A percentile compares a stretch with the other conserved stretches of the same genome.
Evolutionary conservation across 2,888 invertebrate genomes (phyloP).

Genomic region (Phortica okadai): DNA sequence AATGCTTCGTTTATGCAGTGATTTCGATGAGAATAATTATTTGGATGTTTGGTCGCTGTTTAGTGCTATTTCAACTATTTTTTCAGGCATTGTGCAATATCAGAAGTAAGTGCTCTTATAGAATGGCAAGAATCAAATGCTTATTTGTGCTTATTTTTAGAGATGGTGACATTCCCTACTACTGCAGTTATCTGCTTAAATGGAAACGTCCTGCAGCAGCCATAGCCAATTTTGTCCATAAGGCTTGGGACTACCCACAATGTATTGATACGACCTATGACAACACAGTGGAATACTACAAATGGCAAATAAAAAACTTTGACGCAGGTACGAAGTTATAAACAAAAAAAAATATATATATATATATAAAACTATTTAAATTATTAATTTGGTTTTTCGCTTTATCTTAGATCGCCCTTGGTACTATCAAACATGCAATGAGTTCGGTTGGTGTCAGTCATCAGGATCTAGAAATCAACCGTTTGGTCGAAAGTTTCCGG

Average conservation of each 20-base stretch:
- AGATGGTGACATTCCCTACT: conserved; percentile 52
- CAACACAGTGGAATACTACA: conserved; percentile 54
- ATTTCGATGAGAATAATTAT: conserved; percentile 67
- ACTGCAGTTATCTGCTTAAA: conserved; percentile 59
- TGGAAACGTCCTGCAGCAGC: conserved; percentile 63
- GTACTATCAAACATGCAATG: conserved; percentile 91
- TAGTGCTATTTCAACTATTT: conserved; percentile 66
- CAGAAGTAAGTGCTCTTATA: conserved; percentile 59
- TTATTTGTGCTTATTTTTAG: conserved; percentile 44
- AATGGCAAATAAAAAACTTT: conserved; percentile 47
- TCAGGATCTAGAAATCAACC: conserved; percentile 81
- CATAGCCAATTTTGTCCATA: conserved; percentile 60
- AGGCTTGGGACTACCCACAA: conserved; percentile 38
- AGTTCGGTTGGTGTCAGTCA: conserved; percentile 90
- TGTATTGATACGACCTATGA: conserved; percentile 66
- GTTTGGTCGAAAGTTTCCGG: conserved; percentile 75
- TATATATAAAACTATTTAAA: neutral
- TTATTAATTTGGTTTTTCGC: conserved; percentile 16
- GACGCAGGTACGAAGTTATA: conserved; percentile 15
- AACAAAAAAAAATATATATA: too few species aligned
- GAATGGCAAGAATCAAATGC: neutral
- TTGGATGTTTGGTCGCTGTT: conserved; percentile 73
- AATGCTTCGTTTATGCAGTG: conserved; percentile 70
- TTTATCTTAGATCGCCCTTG: conserved; percentile 82
- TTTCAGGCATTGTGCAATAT: conserved; percentile 68